A percentile compares a stretch with the other conserved stretches of the same genome.
Conservation (phyloP, 30 jellyfish, hydroid and myxozoan genomes). For the Mastigias papua region DNA sequence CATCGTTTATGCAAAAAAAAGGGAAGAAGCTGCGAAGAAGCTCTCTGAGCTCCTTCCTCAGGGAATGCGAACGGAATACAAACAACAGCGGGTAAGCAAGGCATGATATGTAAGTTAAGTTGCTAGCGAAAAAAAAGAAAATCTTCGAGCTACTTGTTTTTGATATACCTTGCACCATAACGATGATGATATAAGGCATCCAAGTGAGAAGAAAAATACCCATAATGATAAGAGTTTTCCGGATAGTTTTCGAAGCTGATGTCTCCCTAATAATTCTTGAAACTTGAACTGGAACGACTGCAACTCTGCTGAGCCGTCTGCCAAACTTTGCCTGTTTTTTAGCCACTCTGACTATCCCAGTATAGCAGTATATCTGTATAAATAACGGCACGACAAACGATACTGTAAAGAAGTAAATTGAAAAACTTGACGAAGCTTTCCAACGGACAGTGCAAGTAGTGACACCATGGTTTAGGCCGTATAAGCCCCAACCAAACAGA, state of each 20-base stretch:
- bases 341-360: constrained; percentile 60
- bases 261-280: constrained; percentile 81
- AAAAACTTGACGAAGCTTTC: constrained; percentile 40
- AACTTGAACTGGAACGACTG: constrained; percentile 74
- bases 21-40: constrained; percentile 24
- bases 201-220: constrained; percentile 62
- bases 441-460: constrained; percentile 72
- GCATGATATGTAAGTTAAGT: constrained; percentile 10
- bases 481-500: constrained; percentile 76
- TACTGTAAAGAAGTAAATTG: constrained; percentile 26
- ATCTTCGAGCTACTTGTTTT: not conserved
- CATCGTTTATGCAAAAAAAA: constrained; percentile 36
- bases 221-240: constrained; percentile 53
- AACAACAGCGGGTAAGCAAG: constrained; percentile 69
- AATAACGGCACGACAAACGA: constrained; percentile 56
- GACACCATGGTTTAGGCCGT: constrained; percentile 3
- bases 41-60: constrained; percentile 53
- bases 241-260: constrained; percentile 75
- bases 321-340: constrained; percentile 79
- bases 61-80: constrained; percentile 75
- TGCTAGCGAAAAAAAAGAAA: not conserved
- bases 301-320: constrained; percentile 83
- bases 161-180: not conserved
- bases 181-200: constrained; percentile 50
- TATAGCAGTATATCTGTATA: constrained; percentile 62